phyloP scores from a whole-genome alignment of 2,113 vertebrate genomes.

The Vulpes ferrilata region DNA sequence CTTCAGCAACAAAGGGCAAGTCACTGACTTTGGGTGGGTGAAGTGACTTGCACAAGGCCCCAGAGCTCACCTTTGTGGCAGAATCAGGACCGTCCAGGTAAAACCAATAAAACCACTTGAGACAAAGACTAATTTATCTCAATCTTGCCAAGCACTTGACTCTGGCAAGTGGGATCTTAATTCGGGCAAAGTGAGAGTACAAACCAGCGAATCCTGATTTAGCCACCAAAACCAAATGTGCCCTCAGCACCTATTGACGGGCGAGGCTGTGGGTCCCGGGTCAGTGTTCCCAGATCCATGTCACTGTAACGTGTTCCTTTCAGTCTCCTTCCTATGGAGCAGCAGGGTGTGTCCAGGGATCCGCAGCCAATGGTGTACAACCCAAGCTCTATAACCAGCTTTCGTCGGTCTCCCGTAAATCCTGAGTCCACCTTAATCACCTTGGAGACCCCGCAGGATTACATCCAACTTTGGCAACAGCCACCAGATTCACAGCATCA shows the following conservation, averaged over 20 bases:
- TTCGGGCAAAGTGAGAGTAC: not conserved
- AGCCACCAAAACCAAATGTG: not conserved
- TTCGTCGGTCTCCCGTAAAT: conserved; percentile 89
- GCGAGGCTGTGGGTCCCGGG: not conserved
- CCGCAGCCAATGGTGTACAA: conserved; percentile 88
- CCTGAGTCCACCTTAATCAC: conserved; percentile 86
- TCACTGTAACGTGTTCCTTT: not conserved
- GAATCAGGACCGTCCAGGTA: not conserved
- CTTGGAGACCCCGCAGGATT: conserved; percentile 85
- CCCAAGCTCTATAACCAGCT: conserved; percentile 83
- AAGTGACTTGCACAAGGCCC: not conserved
- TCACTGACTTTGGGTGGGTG: not conserved
- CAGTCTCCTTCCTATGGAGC: conserved; percentile 91
- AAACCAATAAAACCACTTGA: not conserved
- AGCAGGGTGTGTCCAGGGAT: conserved; percentile 85
- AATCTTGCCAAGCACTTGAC: not conserved
- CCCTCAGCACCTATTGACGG: not conserved
- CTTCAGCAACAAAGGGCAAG: not conserved
- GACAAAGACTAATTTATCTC: not conserved
- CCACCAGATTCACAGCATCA: conserved; percentile 87
- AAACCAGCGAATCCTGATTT: not conserved
- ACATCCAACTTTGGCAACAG: conserved; percentile 86
- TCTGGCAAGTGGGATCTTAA: not conserved
- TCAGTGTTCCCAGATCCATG: not conserved
- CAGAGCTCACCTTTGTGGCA: not conserved